Conservation (phyloP, 2,888 invertebrate species). For the Cabera pusaria region DNA sequence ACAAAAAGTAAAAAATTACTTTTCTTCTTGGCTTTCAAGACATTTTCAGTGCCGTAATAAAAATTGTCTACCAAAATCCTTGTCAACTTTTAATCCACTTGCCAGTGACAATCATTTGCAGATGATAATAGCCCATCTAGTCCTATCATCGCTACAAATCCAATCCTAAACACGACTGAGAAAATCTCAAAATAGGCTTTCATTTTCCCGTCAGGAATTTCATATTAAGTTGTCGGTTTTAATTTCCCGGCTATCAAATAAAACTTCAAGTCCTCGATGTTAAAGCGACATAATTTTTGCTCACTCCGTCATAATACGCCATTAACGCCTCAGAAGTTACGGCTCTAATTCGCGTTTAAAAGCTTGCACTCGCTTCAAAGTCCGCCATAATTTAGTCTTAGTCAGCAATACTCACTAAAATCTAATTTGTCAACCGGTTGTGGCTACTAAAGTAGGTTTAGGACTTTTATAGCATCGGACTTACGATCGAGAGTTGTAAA, state of each 20-base stretch:
- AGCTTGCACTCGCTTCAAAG: constrained; percentile 81
- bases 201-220: constrained; percentile 22
- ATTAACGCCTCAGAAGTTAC: constrained; percentile 74
- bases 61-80: no score
- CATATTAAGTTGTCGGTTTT: constrained; percentile 35
- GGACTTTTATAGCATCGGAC: constrained; percentile 22
- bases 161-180: constrained; percentile 14
- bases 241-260: constrained; percentile 32
- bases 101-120: constrained; percentile 5
- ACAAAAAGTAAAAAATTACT: no score
- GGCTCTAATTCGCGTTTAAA: constrained; percentile 80
- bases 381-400: constrained; percentile 79
- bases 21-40: no score
- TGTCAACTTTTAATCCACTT: constrained; percentile 24
- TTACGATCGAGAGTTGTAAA: constrained; percentile 27
- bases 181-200: constrained; percentile 20
- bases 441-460: constrained; percentile 46
- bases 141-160: constrained; percentile 20
- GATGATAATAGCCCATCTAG: constrained; percentile 23
- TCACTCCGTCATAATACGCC: constrained; percentile 77
- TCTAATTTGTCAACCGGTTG: constrained; percentile 79
- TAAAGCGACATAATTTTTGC: constrained; percentile 65
- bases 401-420: constrained; percentile 75
- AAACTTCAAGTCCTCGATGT: constrained; percentile 51
- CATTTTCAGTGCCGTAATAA: no score